Conservation (phyloP, 2,797 vertebrate species). For the Catharus ustulatus region DNA sequence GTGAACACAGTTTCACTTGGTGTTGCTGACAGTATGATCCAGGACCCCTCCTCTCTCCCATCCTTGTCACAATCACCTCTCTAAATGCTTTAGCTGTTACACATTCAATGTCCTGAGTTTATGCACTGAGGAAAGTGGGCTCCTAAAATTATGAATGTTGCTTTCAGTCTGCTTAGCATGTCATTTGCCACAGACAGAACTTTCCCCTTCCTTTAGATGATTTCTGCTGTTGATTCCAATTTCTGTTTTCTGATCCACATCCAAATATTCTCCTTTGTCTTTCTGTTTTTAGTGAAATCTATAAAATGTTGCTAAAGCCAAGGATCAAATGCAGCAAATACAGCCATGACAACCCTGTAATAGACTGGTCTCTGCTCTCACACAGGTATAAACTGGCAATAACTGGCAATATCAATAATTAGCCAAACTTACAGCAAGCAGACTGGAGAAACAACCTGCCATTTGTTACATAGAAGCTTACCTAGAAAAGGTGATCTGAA, state of each 20-base stretch:
- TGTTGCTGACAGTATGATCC: neutral
- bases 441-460: neutral
- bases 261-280: neutral
- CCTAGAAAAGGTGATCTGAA: neutral
- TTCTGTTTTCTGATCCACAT: constrained; percentile 17
- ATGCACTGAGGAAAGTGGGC: constrained; percentile 22
- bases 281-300: neutral
- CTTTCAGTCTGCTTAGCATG: constrained; percentile 31
- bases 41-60: neutral
- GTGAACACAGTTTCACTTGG: neutral
- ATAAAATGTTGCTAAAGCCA: neutral
- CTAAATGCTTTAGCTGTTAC: constrained; percentile 39
- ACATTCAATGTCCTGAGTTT: constrained; percentile 53
- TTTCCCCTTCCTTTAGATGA: neutral
- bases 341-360: neutral
- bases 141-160: constrained; percentile 6
- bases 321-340: neutral
- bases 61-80: constrained; percentile 54
- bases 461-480: neutral
- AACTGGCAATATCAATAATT: neutral
- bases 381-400: neutral
- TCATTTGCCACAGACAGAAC: neutral
- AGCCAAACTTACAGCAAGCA: neutral
- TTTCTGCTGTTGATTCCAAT: neutral
- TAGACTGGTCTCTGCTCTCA: neutral